phyloP scores from a whole-genome alignment of 2,888 invertebrate genomes.

The Meiosimyza decipiens region DNA sequence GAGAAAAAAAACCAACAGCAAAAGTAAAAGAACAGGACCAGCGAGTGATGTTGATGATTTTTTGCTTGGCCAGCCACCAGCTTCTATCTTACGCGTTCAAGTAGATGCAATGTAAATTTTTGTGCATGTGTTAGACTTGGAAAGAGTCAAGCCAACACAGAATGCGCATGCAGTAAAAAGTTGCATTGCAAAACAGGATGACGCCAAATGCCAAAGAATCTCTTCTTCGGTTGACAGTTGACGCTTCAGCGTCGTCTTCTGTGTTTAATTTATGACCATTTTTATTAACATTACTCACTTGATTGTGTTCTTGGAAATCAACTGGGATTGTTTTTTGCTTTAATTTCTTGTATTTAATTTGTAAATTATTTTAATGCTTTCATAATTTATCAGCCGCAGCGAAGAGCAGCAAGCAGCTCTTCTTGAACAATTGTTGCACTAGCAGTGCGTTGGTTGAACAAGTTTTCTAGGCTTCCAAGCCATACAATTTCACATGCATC shows the following conservation, averaged over 20 bases:
- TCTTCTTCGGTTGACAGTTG: slow-evolving; percentile 16
- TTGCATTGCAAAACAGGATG: slow-evolving; percentile 44
- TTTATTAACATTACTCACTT: slow-evolving; percentile 34
- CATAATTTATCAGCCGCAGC: slow-evolving; percentile 49
- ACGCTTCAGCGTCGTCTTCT: slow-evolving; percentile 24
- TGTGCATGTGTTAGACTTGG: slow-evolving; percentile 51
- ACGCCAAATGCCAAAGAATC: slow-evolving; percentile 44
- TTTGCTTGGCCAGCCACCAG: slow-evolving; percentile 42
- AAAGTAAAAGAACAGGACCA: neutral
- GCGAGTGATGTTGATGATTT: slow-evolving; percentile 30
- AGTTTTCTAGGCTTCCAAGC: slow-evolving; percentile 12
- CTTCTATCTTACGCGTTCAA: slow-evolving; percentile 31
- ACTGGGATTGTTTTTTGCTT: slow-evolving; percentile 8
- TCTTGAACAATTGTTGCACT: too few species aligned
- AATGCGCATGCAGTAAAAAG: slow-evolving; percentile 18
- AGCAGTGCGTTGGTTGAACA: too few species aligned
- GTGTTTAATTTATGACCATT: slow-evolving; percentile 32
- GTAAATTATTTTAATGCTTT: slow-evolving; percentile 60
- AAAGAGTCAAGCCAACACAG: slow-evolving; percentile 12
- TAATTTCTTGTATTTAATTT: slow-evolving; percentile 58
- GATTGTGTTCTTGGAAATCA: slow-evolving; percentile 32
- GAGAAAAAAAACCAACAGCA: neutral
- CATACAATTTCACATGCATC: slow-evolving; percentile 24
- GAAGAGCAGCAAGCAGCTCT: neutral
- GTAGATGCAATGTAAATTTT: slow-evolving; percentile 59